Evolutionary conservation across 1,140 invertebrate genomes (phyloP).

Genomic region (Potamilus streckersoni): DNA sequence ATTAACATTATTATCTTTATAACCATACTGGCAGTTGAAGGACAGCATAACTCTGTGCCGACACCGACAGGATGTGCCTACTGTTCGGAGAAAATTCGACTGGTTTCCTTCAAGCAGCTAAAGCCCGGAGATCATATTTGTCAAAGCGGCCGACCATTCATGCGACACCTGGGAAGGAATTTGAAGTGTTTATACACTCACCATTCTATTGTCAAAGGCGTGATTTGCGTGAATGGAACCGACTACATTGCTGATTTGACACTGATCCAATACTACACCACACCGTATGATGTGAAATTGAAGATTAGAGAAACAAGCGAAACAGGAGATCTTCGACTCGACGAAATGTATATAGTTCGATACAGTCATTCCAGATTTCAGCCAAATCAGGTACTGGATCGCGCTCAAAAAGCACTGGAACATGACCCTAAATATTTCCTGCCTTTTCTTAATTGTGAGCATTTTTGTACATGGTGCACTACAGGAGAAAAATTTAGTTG

Average conservation of each 20-base stretch:
- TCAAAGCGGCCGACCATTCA: not conserved
- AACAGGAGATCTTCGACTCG: not conserved
- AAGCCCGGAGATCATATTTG: conserved; percentile 4
- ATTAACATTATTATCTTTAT: too few relatives aligned
- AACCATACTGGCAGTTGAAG: too few relatives aligned
- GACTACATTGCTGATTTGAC: not conserved
- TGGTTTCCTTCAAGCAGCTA: not conserved
- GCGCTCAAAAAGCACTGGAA: conserved; percentile 3
- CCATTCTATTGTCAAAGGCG: not conserved
- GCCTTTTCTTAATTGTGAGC: conserved; percentile 17
- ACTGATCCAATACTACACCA: conserved; percentile 13
- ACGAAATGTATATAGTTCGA: conserved; percentile 14
- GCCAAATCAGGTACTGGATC: not conserved
- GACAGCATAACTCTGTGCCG: too few relatives aligned
- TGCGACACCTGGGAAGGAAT: not conserved
- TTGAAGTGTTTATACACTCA: conserved; percentile 4
- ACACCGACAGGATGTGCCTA: not conserved
- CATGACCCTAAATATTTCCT: not conserved
- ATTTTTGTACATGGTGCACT: conserved; percentile 23
- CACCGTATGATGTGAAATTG: conserved; percentile 4
- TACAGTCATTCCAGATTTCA: conserved; percentile 1
- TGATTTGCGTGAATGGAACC: not conserved
- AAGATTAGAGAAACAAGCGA: conserved; percentile 5
- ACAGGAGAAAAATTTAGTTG: conserved; percentile 6
- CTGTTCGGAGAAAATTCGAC: conserved; percentile 8